Base-by-base conservation (phyloP, 2,113 vertebrate species). In the Rhinoderma darwinii region DNA sequence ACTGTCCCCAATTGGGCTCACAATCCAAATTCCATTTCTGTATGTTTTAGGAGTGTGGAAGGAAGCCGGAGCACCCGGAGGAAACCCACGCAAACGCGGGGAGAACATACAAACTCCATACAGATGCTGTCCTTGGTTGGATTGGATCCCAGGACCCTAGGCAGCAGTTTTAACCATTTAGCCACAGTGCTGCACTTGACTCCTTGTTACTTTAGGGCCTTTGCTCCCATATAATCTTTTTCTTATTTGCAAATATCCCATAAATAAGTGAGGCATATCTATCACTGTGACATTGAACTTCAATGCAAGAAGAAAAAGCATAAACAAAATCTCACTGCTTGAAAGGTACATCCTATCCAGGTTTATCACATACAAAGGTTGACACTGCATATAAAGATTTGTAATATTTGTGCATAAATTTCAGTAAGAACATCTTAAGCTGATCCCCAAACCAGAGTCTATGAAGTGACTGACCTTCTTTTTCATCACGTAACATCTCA, bases 401-500 rank as follows among this genome's bases (percentile, higher is more conserved):
- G 27, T 56, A 43, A 75, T 76, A 7, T 15, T 30, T 25, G 5
- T 18, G 32, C 14, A 27, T 68, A 6, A 61, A 41, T n/a, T 81
- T 39, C 37, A 82, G 68, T 51, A 70, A 50, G 15, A 25, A 70
- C 0, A 25, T 63, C n/a, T 1, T 7, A 25, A 20, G 3, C 0
- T 39, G 35, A 63, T 30, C 22, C 27, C 5, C 27, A 32, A 63
- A 44, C 18, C 27, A 35, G 8, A 72, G 20, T 18, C 51, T 43
- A 22, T 84, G 27, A 7, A 80, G 35, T 66, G 10, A 92, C 93
- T 93, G 43, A 92, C 92, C 92, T 92, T 86, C 27, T 39, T 84
- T 68, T 14, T 50, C 51, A 74, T 87, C 76, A 74, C 32, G 78
- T 59, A 39, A 39, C 82, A 74, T 83, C 78, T 75, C 56, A 4